Percentiles rank a stretch among this genome's conserved stretches.
These are phyloP conservation scores for Yponomeuta cagnagella DNA, from an alignment of 2,888 invertebrate species.

Conservation along the genomic window DNA sequence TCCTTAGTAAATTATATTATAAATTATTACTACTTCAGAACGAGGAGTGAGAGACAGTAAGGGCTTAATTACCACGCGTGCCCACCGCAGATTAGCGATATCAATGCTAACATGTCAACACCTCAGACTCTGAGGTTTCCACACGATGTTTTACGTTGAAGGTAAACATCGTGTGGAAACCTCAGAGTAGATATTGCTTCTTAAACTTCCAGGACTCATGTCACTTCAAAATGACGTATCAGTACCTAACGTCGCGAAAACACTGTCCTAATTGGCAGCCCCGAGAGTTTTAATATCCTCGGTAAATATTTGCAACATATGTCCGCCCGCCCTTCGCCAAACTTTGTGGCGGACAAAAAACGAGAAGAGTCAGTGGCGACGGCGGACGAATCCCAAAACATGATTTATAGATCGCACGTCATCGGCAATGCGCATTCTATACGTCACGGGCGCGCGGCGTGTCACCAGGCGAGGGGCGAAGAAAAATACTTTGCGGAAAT, in stretches of 20 bases:
- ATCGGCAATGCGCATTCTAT: conserved; percentile 69
- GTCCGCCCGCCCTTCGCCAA: conserved; percentile 57
- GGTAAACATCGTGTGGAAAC: no score
- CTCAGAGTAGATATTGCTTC: neutral
- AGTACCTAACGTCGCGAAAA: neutral
- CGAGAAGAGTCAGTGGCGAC: conserved; percentile 48
- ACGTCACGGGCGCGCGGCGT: conserved; percentile 45
- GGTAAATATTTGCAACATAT: conserved; percentile 35
- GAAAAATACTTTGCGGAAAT: conserved; percentile 36
- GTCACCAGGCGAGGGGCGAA: conserved; percentile 44
- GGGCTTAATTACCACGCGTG: no score
- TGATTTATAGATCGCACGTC: conserved; percentile 73
- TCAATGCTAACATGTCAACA: no score
- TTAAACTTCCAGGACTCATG: neutral
- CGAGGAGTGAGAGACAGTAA: no score
- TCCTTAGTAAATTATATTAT: no score
- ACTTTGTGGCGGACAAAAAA: conserved; percentile 68
- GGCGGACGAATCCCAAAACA: conserved; percentile 62
- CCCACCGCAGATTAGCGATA: no score
- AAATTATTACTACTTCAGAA: no score
- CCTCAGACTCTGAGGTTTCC: no score
- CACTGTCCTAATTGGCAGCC: neutral
- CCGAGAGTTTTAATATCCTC: neutral
- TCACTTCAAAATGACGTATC: neutral
- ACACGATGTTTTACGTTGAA: no score